Conservation (phyloP, 2,888 invertebrate species). For the Dicyrtoma fusca region DNA sequence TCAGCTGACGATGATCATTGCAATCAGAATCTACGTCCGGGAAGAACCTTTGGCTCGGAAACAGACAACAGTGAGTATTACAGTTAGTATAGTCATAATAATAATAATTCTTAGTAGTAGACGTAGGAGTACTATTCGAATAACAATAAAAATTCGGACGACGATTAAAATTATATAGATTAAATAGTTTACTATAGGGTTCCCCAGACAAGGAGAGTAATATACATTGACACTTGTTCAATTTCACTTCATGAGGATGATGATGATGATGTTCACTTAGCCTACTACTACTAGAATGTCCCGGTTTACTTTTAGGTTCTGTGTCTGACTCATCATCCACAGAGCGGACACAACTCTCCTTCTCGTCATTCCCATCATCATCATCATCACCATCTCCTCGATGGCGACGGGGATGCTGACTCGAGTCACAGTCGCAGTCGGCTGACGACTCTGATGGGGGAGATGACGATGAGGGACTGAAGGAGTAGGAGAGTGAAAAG, state of each 20-base stretch:
- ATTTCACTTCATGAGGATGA: not conserved
- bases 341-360: too few relatives aligned
- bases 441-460: conserved; percentile 6
- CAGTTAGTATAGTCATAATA: not conserved
- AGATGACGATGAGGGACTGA: conserved; percentile 8
- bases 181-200: too few relatives aligned
- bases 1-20: not conserved
- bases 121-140: not conserved
- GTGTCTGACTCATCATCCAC: not conserved
- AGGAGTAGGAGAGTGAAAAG: conserved; percentile 31
- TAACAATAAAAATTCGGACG: too few relatives aligned
- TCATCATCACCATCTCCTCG: not conserved
- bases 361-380: conserved; percentile 10
- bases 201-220: not conserved
- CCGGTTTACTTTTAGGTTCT: not conserved
- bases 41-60: conserved; percentile 29
- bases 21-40: not conserved
- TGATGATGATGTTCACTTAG: conserved; percentile 1
- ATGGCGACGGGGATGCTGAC: not conserved
- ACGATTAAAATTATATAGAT: too few relatives aligned
- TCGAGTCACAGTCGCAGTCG: not conserved
- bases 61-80: conserved; percentile 21
- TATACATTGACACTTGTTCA: conserved; percentile 14
- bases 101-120: not conserved
- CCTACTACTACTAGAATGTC: conserved; percentile 1